Percentiles rank a stretch among this genome's conserved stretches.
Evolutionary conservation across 2,888 invertebrate genomes (phyloP).

Genomic region (Cephalotes varians): DNA sequence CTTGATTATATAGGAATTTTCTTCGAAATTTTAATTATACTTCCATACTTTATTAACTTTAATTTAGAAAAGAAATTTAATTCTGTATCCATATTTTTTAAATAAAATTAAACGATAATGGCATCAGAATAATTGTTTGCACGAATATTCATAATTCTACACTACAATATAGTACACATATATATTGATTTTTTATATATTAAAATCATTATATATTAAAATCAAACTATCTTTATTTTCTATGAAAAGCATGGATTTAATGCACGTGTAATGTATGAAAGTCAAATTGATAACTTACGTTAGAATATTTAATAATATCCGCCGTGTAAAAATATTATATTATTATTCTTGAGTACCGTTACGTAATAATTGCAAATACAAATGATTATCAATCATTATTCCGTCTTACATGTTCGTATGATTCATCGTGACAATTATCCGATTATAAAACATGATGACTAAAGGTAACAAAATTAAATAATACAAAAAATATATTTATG

Average conservation of each 20-base stretch:
- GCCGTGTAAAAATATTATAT: background rate
- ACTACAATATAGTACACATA: background rate
- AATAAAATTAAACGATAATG: background rate
- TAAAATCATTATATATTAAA: background rate
- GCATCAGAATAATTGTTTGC: background rate
- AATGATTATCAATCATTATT: slow-evolving; percentile 2
- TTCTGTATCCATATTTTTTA: background rate
- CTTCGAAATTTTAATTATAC: background rate
- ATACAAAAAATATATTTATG: background rate
- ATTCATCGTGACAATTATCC: slow-evolving; percentile 3
- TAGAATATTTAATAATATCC: background rate
- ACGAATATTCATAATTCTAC: background rate
- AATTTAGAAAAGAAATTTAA: background rate
- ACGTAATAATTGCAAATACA: background rate
- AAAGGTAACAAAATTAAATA: slow-evolving; percentile 1
- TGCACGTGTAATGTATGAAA: background rate
- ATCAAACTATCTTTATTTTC: background rate
- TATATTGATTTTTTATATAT: background rate
- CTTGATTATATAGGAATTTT: background rate
- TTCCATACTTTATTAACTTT: background rate
- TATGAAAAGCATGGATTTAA: background rate
- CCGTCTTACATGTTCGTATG: background rate
- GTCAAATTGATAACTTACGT: background rate
- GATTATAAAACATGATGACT: background rate
- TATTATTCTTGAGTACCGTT: slow-evolving; percentile 17